Evolutionary conservation across 2,888 invertebrate species (phyloP).

Genomic region (Eumacrocentrus americanus): DNA sequence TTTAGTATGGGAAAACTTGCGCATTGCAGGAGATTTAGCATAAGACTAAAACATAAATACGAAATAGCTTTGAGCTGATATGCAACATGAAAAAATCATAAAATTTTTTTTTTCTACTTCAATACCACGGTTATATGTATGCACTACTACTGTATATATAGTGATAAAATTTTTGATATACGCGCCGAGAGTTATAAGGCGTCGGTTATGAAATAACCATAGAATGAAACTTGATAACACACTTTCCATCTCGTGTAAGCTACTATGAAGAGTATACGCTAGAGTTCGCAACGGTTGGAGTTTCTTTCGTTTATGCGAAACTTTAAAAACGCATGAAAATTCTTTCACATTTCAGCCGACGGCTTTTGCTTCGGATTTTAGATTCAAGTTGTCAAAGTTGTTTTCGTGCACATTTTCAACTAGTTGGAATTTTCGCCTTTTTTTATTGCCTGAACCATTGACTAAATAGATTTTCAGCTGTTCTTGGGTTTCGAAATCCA

Average conservation of each 20-base stretch:
- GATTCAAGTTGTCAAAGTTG: conserved; percentile 7
- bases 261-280: background rate
- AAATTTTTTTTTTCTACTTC: background rate
- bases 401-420: too few species aligned
- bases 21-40: too few species aligned
- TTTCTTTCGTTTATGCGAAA: conserved; percentile 33
- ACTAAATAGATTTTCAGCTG: too few species aligned
- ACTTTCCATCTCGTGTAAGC: conserved; percentile 33
- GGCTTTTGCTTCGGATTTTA: conserved; percentile 1
- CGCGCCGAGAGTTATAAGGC: conserved; percentile 35
- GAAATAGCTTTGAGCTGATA: too few species aligned
- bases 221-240: conserved; percentile 43
- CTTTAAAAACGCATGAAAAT: conserved; percentile 36
- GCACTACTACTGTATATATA: background rate
- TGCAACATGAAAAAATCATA: too few species aligned
- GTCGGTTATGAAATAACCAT: conserved; percentile 42
- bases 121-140: background rate
- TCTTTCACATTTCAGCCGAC: conserved; percentile 13
- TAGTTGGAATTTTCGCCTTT: too few species aligned
- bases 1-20: too few species aligned
- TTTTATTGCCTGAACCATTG: too few species aligned
- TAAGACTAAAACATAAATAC: too few species aligned
- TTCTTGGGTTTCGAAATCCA: too few species aligned
- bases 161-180: conserved; percentile 6
- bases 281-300: conserved; percentile 7